A percentile compares a stretch with the other conserved stretches of the same genome.
phyloP scores from a whole-genome alignment of 1,140 invertebrate genomes.

The Anagrus nilaparvatae region DNA sequence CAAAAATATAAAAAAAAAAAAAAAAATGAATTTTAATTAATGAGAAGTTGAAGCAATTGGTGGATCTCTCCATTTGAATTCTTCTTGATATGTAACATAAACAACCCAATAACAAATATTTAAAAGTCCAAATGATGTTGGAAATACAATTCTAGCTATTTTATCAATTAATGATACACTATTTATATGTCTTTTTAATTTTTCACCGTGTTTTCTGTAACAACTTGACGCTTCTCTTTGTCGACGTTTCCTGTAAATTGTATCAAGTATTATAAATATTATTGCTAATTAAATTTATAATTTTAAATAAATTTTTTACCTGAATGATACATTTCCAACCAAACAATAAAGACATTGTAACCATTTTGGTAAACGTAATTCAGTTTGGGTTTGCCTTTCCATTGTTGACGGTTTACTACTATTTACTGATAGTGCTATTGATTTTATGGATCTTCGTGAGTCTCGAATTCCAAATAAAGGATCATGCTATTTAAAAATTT shows the following conservation, averaged over 20 bases:
- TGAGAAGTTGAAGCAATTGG: conserved; percentile 30
- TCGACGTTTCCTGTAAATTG: conserved; percentile 45
- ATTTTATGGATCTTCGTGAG: conserved; percentile 22
- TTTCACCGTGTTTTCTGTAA: conserved; percentile 41
- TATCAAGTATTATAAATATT: conserved; percentile 5
- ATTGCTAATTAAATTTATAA: neutral
- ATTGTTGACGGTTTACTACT: conserved; percentile 50
- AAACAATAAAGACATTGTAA: conserved; percentile 70
- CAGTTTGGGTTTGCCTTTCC: conserved; percentile 74
- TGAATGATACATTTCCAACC: conserved; percentile 65
- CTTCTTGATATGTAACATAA: conserved; percentile 61
- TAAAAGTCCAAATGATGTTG: conserved; percentile 71
- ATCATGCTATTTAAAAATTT: too few relatives aligned
- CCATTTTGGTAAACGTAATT: conserved; percentile 59
- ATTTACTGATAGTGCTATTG: conserved; percentile 22
- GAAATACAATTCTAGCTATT: conserved; percentile 75
- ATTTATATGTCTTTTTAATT: conserved; percentile 59
- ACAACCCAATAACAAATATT: conserved; percentile 83
- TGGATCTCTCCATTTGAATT: conserved; percentile 62
- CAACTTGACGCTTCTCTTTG: conserved; percentile 55
- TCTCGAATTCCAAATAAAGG: conserved; percentile 28
- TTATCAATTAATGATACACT: conserved; percentile 82
- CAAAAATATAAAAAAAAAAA: too few relatives aligned
- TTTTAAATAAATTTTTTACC: conserved; percentile 28
- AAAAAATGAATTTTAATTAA: conserved; percentile 9